These are phyloP conservation scores for Druon quercuslanigerum DNA, from an alignment of 1,140 invertebrate species.

Conservation along the genomic window DNA sequence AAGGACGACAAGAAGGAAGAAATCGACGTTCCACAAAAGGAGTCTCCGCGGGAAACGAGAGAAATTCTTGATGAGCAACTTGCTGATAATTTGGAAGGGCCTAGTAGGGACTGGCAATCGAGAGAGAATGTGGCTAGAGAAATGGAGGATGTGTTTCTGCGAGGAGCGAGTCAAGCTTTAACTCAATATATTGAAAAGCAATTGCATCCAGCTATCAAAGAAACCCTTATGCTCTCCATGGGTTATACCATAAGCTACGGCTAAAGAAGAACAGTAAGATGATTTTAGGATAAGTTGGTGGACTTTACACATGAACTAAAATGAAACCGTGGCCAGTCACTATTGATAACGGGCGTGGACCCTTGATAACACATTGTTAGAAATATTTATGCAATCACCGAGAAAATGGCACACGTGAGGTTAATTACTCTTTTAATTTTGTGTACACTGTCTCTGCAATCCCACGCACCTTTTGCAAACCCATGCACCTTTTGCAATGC, in stretches of 20 bases:
- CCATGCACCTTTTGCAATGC: no score
- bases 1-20: constrained; percentile 39
- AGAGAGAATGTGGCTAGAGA: constrained; percentile 81
- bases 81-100: constrained; percentile 43
- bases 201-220: constrained; percentile 87
- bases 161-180: constrained; percentile 85
- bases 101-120: constrained; percentile 63
- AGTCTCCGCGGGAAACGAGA: constrained; percentile 49
- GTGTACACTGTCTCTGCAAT: no score
- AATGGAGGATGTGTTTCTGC: constrained; percentile 89
- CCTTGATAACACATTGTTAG: background rate
- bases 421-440: no score
- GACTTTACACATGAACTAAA: background rate
- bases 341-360: background rate
- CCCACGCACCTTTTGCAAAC: no score
- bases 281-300: background rate
- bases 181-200: constrained; percentile 89
- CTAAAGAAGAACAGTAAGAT: constrained; percentile 51
- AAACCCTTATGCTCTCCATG: constrained; percentile 89
- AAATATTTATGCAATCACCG: no score
- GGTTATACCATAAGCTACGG: constrained; percentile 90
- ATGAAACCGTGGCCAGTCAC: background rate
- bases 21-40: constrained; percentile 19
- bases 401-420: no score
- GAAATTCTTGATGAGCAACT: constrained; percentile 54